Percentiles rank a stretch among this genome's conserved stretches.
phyloP scores from a whole-genome alignment of 2,113 vertebrate genomes.

The Fulmarus glacialis region DNA sequence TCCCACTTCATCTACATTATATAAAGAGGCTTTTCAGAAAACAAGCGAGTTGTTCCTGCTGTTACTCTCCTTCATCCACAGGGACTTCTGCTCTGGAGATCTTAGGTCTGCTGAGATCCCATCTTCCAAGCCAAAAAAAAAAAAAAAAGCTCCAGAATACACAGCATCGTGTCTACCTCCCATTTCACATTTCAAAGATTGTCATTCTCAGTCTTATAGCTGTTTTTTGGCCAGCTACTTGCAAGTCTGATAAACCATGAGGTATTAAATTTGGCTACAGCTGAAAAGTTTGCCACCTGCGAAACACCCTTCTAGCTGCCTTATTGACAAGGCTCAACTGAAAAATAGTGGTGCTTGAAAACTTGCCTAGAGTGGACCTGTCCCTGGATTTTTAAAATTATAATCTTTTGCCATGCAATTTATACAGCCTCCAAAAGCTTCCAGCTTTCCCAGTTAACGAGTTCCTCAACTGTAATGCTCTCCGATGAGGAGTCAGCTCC shows the following conservation, averaged over 20 bases:
- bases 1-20: background rate
- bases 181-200: background rate
- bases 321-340: background rate
- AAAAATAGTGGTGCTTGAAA: background rate
- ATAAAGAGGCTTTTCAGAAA: background rate
- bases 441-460: background rate
- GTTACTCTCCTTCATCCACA: background rate
- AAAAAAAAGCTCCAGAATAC: background rate
- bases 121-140: background rate
- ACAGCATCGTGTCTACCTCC: background rate
- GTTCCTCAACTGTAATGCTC: fast-evolving
- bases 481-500: background rate
- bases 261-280: background rate
- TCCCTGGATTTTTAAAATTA: background rate
- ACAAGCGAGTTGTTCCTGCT: background rate
- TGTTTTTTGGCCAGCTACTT: background rate
- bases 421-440: background rate
- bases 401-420: background rate
- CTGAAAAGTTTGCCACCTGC: background rate
- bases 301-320: background rate
- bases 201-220: background rate
- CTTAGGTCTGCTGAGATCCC: background rate
- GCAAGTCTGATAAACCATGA: background rate
- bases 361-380: background rate
- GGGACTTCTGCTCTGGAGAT: background rate